A percentile compares a stretch with the other conserved stretches of the same genome.
These are phyloP conservation scores for Pocillopora verrucosa DNA, from an alignment of 64 coral and sea anemone species.

Conservation along the genomic window DNA sequence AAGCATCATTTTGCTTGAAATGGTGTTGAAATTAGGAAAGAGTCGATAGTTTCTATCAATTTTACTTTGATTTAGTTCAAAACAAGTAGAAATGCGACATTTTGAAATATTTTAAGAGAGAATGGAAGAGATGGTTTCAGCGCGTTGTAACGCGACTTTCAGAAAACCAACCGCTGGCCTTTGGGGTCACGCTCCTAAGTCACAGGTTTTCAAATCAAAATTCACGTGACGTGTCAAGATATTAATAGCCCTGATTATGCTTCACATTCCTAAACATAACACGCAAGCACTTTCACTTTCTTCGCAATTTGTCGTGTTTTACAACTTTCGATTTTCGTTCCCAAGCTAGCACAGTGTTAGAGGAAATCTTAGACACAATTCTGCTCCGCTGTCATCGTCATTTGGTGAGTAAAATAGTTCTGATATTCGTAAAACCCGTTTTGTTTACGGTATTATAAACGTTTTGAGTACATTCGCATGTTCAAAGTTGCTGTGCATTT, in stretches of 20 bases:
- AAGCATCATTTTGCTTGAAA: no score
- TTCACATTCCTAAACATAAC: background rate
- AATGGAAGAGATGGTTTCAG: background rate
- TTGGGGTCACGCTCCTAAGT: background rate
- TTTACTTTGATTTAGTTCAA: no score
- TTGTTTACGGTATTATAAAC: slow-evolving; percentile 5
- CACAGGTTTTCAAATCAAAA: background rate
- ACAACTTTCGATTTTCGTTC: background rate
- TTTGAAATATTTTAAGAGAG: background rate
- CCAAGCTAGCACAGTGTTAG: background rate
- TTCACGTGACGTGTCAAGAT: slow-evolving; percentile 20
- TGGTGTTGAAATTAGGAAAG: no score
- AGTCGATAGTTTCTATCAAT: no score
- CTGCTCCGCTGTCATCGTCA: background rate
- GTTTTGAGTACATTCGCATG: background rate
- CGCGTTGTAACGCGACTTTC: background rate
- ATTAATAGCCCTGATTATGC: slow-evolving; percentile 14
- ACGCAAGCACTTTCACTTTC: background rate
- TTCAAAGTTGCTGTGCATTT: background rate
- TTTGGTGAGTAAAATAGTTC: background rate
- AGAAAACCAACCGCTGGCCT: background rate
- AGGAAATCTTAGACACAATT: background rate
- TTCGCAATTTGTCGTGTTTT: background rate
- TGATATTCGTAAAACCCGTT: background rate
- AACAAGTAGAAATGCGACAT: background rate